These are phyloP conservation scores for Fundulus diaphanus DNA, from an alignment of 2,797 vertebrate species.

Conservation along the genomic window DNA sequence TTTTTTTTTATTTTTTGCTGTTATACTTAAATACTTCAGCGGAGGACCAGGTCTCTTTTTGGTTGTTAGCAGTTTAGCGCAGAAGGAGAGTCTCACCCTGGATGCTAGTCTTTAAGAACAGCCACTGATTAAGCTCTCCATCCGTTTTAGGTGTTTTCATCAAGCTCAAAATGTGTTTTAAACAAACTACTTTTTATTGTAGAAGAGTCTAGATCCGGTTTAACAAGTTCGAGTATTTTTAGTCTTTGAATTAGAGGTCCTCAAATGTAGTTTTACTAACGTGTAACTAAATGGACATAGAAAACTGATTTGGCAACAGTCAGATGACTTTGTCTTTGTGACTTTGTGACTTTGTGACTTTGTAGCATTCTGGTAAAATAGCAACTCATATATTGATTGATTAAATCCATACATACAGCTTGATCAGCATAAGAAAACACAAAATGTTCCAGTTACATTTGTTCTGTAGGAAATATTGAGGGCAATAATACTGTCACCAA, in stretches of 20 bases:
- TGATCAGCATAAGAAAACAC: too few relatives aligned
- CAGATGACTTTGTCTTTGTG: not conserved
- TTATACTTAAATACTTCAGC: not conserved
- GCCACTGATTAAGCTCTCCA: not conserved
- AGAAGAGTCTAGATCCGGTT: not conserved
- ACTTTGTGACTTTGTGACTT: not conserved
- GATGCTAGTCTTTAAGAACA: not conserved
- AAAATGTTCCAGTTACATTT: not conserved
- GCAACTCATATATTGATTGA: too few relatives aligned
- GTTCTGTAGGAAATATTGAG: not conserved
- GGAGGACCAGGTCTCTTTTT: not conserved
- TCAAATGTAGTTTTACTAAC: not conserved
- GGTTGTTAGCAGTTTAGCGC: not conserved
- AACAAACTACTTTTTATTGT: not conserved
- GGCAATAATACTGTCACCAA: not conserved
- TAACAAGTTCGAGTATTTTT: not conserved
- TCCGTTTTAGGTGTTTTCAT: not conserved
- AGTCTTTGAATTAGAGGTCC: too few relatives aligned
- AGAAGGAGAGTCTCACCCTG: not conserved
- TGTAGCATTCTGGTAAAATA: too few relatives aligned
- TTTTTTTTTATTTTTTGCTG: too few relatives aligned
- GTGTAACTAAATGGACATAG: not conserved
- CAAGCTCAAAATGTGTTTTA: not conserved
- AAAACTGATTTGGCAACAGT: not conserved
- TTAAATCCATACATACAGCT: too few relatives aligned